A percentile compares a stretch with the other conserved stretches of the same genome.
Conservation (phyloP, 2,797 vertebrate species). For the Argya squamiceps region DNA sequence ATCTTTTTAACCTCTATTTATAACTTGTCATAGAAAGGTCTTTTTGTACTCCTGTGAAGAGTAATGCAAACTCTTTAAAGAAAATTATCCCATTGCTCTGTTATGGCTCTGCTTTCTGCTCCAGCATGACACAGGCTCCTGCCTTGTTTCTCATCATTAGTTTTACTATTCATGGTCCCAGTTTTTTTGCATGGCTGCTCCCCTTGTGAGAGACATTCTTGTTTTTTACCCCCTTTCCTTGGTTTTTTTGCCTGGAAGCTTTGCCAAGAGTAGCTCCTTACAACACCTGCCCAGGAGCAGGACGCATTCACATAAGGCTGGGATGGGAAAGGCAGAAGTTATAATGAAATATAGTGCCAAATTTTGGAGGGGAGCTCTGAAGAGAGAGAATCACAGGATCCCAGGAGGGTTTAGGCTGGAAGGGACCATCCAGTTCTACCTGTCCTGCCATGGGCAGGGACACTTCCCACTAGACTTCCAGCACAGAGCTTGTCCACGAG, state of each 20-base stretch:
- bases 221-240: neutral
- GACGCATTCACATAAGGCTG: rapidly evolving
- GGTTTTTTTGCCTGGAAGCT: neutral
- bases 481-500: neutral
- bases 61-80: neutral
- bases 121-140: rapidly evolving
- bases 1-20: neutral
- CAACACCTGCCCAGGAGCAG: neutral
- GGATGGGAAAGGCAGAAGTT: neutral
- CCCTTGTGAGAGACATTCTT: neutral
- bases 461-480: neutral
- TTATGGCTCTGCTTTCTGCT: neutral
- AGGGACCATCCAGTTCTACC: neutral
- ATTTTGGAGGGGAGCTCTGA: neutral
- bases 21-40: neutral
- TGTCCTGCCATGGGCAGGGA: neutral
- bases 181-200: neutral
- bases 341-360: neutral
- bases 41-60: neutral
- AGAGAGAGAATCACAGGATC: neutral
- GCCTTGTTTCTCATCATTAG: neutral
- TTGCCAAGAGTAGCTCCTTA: neutral
- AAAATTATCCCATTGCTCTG: neutral
- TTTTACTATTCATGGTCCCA: neutral
- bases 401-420: neutral